Conservation (phyloP, 1,140 invertebrate genomes). For the Caenorhabditis elegans region WBcel235 BX284603.4:2678001-2678500, state of each 20-base stretch:
- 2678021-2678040: slow-evolving; percentile 34
- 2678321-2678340: slow-evolving; percentile 66
- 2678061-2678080: slow-evolving; percentile 18
- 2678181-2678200: slow-evolving; percentile 58
- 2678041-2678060: slow-evolving; percentile 7
- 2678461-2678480: slow-evolving; percentile 66
- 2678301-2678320: slow-evolving; percentile 60
- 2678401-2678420: slow-evolving; percentile 63
- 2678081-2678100: not conserved
- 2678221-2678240: slow-evolving; percentile 50
- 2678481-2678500: slow-evolving; percentile 64
- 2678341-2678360: slow-evolving; percentile 55
- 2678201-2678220: slow-evolving; percentile 55
- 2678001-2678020: slow-evolving; percentile 32
- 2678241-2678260: slow-evolving; percentile 59
- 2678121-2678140: not conserved
- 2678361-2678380: slow-evolving; percentile 64
- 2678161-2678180: slow-evolving; percentile 65
- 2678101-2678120: not conserved
- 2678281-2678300: slow-evolving; percentile 63
- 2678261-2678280: slow-evolving; percentile 59
- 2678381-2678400: slow-evolving; percentile 66
- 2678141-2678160: slow-evolving; percentile 41
- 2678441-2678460: slow-evolving; percentile 63
- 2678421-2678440: slow-evolving; percentile 59